Evolutionary conservation across 2,888 invertebrate species (phyloP).

Genomic region (Lissocephala sabroskyi): DNA sequence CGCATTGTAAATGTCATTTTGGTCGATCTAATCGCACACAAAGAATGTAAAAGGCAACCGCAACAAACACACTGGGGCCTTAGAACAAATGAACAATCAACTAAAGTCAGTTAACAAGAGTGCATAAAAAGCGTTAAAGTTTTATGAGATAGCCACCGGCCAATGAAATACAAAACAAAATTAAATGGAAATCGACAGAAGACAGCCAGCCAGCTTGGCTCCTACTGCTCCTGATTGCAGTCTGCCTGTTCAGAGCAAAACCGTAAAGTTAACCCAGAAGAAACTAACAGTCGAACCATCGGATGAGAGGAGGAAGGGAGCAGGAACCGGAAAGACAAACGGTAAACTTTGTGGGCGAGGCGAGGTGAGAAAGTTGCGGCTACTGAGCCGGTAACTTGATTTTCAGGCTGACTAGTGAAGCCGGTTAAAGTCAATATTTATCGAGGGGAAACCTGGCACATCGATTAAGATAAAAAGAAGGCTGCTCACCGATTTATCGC

Average conservation of each 20-base stretch:
- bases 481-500: conserved; percentile 85
- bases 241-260: conserved; percentile 15
- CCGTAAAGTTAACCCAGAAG: conserved; percentile 21
- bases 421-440: conserved; percentile 40
- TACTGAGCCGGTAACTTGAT: conserved; percentile 40
- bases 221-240: no score
- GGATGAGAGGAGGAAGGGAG: not conserved
- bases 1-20: not conserved
- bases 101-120: conserved; percentile 5
- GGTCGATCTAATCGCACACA: no score
- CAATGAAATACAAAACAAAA: conserved; percentile 19
- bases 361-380: conserved; percentile 34
- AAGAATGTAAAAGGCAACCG: conserved; percentile 4
- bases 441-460: conserved; percentile 41
- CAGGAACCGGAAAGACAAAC: not conserved
- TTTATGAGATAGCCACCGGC: conserved; percentile 32
- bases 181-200: conserved; percentile 9
- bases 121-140: conserved; percentile 35
- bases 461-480: conserved; percentile 9
- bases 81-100: conserved; percentile 2
- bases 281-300: not conserved
- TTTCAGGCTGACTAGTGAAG: conserved; percentile 48
- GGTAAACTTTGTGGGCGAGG: conserved; percentile 33
- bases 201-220: not conserved
- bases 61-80: not conserved